phyloP scores from a whole-genome alignment of 2,113 vertebrate genomes.

The Podarcis cretensis region DNA sequence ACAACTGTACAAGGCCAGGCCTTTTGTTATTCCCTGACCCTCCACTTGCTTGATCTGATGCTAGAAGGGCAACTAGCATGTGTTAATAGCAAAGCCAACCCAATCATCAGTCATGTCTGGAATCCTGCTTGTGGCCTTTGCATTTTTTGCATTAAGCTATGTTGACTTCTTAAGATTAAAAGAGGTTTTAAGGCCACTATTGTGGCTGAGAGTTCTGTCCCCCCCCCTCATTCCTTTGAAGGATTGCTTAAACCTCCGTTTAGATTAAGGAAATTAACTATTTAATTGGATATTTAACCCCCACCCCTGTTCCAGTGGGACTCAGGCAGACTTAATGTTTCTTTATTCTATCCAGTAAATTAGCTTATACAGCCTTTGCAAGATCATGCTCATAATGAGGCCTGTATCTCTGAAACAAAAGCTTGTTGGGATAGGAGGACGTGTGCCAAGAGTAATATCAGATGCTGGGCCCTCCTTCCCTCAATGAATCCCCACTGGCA shows the following conservation, averaged over 20 bases:
- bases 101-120: constrained; percentile 36
- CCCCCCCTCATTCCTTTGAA: background rate
- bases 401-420: background rate
- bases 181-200: background rate
- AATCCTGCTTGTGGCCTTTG: constrained; percentile 33
- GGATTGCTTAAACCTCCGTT: background rate
- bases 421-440: background rate
- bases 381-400: background rate
- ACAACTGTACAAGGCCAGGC: background rate
- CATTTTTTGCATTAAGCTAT: constrained; percentile 47
- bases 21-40: background rate
- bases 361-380: background rate
- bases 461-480: background rate
- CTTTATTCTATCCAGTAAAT: background rate
- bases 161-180: constrained; percentile 9
- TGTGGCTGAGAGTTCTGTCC: too few relatives aligned
- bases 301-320: background rate
- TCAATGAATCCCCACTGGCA: background rate
- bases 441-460: background rate
- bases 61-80: background rate
- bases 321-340: background rate
- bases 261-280: background rate
- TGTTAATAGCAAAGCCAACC: constrained; percentile 33
- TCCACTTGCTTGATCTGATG: constrained; percentile 6
- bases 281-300: background rate